Percentiles rank a stretch among this genome's conserved stretches.
phyloP scores from a whole-genome alignment of 2,888 invertebrate species.

The Ctena decussata region DNA sequence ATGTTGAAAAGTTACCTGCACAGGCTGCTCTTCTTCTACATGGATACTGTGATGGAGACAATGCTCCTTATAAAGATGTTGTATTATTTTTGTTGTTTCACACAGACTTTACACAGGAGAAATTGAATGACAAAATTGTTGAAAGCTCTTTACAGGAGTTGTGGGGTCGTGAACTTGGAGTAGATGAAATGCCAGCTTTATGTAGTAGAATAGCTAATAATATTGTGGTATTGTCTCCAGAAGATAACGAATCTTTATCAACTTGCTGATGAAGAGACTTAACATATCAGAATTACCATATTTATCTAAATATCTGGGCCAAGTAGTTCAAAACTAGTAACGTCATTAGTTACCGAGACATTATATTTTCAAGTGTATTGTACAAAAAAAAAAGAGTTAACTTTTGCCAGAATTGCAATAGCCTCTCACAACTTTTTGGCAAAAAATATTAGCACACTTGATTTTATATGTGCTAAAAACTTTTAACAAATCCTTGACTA shows the following conservation, averaged over 20 bases:
- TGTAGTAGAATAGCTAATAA: constrained; percentile 80
- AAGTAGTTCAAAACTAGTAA: too few relatives aligned
- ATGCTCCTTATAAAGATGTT: constrained; percentile 82
- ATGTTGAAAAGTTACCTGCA: constrained; percentile 76
- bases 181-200: constrained; percentile 78
- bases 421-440: too few relatives aligned
- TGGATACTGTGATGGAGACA: constrained; percentile 83
- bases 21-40: constrained; percentile 80
- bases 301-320: too few relatives aligned
- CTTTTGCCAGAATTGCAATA: too few relatives aligned
- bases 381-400: too few relatives aligned
- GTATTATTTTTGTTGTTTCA: constrained; percentile 76
- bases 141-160: constrained; percentile 65
- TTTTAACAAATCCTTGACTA: too few relatives aligned
- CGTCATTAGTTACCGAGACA: too few relatives aligned
- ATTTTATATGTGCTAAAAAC: too few relatives aligned
- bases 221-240: constrained; percentile 70
- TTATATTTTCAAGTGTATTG: too few relatives aligned
- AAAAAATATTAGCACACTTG: too few relatives aligned
- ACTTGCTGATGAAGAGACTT: background rate
- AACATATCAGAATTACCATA: too few relatives aligned
- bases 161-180: constrained; percentile 73
- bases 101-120: constrained; percentile 33
- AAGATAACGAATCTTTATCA: constrained; percentile 31
- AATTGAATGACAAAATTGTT: constrained; percentile 36